These are phyloP conservation scores for Tenebrosternarchus preto DNA, from an alignment of 2,113 vertebrate species.

Conservation along the genomic window DNA sequence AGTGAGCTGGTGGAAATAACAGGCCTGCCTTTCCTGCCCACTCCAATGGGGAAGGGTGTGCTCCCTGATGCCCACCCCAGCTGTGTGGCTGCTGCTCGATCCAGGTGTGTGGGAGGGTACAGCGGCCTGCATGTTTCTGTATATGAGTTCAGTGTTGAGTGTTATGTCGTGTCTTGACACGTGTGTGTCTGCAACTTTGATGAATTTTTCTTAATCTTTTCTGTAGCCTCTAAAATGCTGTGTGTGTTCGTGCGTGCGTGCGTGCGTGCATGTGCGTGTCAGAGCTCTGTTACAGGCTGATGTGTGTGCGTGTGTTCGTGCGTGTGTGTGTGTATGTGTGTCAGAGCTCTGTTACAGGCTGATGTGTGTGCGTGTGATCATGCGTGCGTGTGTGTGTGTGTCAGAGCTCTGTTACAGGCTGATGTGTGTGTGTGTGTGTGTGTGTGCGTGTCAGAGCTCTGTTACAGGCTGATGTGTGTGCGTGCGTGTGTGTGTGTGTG, in stretches of 20 bases:
- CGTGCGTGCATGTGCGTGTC: too few species aligned
- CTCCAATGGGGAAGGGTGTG: conserved; percentile 96
- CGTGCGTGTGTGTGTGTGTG: background rate
- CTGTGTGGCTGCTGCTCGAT: conserved; percentile 91
- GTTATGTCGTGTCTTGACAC: background rate
- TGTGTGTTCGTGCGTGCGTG: too few species aligned
- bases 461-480: too few species aligned
- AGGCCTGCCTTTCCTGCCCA: conserved; percentile 89
- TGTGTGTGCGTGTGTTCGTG: too few species aligned
- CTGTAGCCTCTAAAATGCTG: background rate
- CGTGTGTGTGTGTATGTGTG: background rate
- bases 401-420: too few species aligned
- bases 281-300: too few species aligned
- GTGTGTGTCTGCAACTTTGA: background rate
- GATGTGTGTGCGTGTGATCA: conserved; percentile 71
- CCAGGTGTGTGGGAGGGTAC: conserved; percentile 72
- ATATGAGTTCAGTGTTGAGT: background rate
- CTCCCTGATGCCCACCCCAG: conserved; percentile 88
- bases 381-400: too few species aligned
- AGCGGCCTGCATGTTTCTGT: too few species aligned
- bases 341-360: conserved; percentile 87
- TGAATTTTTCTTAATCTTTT: background rate
- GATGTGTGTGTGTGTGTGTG: background rate
- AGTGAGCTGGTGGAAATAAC: conserved; percentile 80
- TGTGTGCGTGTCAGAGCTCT: too few species aligned